phyloP scores from a whole-genome alignment of 2,888 invertebrate genomes.

The Herminia tarsipennalis region DNA sequence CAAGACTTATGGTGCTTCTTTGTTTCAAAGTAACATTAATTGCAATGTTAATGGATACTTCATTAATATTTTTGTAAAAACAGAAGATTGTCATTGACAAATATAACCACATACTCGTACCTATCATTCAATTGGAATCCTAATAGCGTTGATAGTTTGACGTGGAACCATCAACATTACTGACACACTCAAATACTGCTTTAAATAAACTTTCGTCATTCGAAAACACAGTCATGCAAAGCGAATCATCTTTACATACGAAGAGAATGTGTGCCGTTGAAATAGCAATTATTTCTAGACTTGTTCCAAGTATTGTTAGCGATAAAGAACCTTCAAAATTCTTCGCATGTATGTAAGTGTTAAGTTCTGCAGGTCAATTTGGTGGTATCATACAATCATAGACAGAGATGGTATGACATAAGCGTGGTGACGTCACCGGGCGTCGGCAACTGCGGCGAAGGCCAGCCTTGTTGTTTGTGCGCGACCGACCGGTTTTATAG shows the following conservation, averaged over 20 bases:
- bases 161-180: conserved; percentile 41
- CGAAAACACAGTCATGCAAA: conserved; percentile 56
- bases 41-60: too few species aligned
- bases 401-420: conserved; percentile 76
- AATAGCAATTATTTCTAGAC: conserved; percentile 32
- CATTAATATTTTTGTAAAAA: too few species aligned
- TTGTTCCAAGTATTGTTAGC: conserved; percentile 33
- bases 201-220: conserved; percentile 51
- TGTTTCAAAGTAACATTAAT: too few species aligned
- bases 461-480: conserved; percentile 73
- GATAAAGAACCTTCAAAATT: conserved; percentile 34
- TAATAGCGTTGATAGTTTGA: conserved; percentile 43
- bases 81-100: too few species aligned
- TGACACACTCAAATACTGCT: conserved; percentile 50
- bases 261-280: conserved; percentile 29
- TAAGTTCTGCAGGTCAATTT: conserved; percentile 56
- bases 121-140: not conserved
- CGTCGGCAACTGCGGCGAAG: conserved; percentile 77
- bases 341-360: conserved; percentile 40
- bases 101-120: too few species aligned
- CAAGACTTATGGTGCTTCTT: conserved; percentile 19
- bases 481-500: conserved; percentile 68
- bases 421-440: conserved; percentile 81
- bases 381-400: conserved; percentile 56
- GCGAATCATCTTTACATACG: conserved; percentile 52